Evolutionary conservation across 2,797 vertebrate genomes (phyloP), one percentile per base, ranked within the genome.

Genomic region (Phalloptychus januarius): DNA sequence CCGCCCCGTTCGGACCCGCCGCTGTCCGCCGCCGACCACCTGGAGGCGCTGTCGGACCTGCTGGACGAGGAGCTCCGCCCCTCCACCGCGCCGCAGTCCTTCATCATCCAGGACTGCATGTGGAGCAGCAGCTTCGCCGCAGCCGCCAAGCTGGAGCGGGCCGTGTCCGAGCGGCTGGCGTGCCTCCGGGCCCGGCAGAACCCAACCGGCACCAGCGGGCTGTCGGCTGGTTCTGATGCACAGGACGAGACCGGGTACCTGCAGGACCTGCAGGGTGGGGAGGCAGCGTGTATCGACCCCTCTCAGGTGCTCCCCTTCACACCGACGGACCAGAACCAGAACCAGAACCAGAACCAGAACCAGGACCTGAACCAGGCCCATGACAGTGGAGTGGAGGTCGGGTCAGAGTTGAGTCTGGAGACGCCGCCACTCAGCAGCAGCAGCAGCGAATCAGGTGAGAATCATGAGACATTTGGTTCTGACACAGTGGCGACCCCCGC

Each of bases 71-170:
- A 97, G 83, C 95, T 95, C 89, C 95, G 95, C 84, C 93, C 96
- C 8, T 96, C 97, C 1, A 95, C 97, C 28, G 92, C 95, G 28
- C 95, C 97, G 50, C 96, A 97, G 77, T 97, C 97, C 71, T 97
- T 97, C 90, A 96, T 98, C 87, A 97, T 98, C 80, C 97, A 97
- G 92, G 97, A 98, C 91, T 98, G 97, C 79, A 98, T 98, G 97
- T 98, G 97, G 97, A 98, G 97, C 85, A 98, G 97, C 85, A 96
- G 97, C 44, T 98, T 97, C 75, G 96, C 96, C 0, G 96, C 97
- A 0, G 96, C 96, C 0, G 96, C 96, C 72, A 96, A 97, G 85
- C 95, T 98, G 36, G 96, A 97, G 93, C 94, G 93, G 85, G 96
- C 93, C 80, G 97, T 98, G 72, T 97, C 97, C 0, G 96, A 97